Percentiles rank a stretch among this genome's conserved stretches.
Evolutionary conservation across 2,888 invertebrate species (phyloP).

Genomic region (Trichogramma dendrolimi): DNA sequence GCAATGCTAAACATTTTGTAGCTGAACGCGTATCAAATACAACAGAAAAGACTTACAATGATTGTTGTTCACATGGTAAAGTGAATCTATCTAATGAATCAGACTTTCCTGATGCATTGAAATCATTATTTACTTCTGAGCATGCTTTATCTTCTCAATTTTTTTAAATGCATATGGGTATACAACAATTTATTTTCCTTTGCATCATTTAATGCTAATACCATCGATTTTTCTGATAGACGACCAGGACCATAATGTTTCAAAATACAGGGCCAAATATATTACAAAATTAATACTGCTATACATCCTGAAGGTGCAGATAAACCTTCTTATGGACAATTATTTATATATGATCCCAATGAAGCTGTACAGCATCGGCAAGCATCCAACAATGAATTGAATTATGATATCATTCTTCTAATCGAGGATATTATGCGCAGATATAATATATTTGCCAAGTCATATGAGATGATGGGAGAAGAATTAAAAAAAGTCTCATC

Average conservation of each 20-base stretch:
- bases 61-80: conserved; percentile 7
- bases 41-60: conserved; percentile 6
- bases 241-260: conserved; percentile 25
- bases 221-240: conserved; percentile 19
- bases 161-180: conserved; percentile 2
- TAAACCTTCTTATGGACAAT: conserved; percentile 25
- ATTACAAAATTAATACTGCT: conserved; percentile 27
- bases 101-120: background rate
- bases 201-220: conserved; percentile 30
- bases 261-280: conserved; percentile 26
- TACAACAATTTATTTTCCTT: conserved; percentile 18
- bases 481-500: conserved; percentile 11
- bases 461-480: conserved; percentile 31
- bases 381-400: conserved; percentile 10
- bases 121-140: background rate
- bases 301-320: conserved; percentile 20
- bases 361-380: conserved; percentile 22
- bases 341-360: conserved; percentile 26
- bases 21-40: conserved; percentile 6
- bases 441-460: conserved; percentile 27
- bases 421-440: conserved; percentile 24
- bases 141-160: conserved; percentile 2
- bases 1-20: conserved; percentile 14
- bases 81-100: background rate
- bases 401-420: conserved; percentile 19